These are phyloP conservation scores for Excalfactoria chinensis DNA, from an alignment of 2,113 vertebrate genomes.

Conservation along the genomic window DNA sequence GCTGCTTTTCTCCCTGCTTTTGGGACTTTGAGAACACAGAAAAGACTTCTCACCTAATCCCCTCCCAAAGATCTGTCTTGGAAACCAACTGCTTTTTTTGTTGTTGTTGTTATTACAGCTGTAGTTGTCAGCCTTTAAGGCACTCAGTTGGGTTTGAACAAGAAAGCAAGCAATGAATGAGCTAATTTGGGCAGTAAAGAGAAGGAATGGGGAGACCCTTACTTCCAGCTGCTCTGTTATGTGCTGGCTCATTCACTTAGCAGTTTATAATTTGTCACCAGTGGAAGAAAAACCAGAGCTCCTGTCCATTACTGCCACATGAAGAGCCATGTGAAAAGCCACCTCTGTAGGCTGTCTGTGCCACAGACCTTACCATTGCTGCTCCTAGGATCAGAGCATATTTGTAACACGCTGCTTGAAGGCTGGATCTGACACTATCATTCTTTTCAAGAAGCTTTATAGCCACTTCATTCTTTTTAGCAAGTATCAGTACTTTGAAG, in stretches of 20 bases:
- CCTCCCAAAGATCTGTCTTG: neutral
- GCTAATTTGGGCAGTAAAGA: neutral
- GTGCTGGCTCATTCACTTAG: neutral
- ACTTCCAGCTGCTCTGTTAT: slow-evolving; percentile 20
- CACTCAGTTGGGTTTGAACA: neutral
- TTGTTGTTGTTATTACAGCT: neutral
- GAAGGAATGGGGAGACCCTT: neutral
- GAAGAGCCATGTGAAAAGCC: neutral
- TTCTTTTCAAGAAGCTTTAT: neutral
- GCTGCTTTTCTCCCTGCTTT: neutral
- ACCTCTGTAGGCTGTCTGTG: neutral
- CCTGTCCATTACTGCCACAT: neutral
- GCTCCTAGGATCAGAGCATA: neutral
- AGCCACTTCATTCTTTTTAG: slow-evolving; percentile 1
- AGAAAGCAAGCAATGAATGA: neutral
- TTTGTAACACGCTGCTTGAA: neutral
- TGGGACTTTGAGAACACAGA: neutral
- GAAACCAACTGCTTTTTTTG: neutral
- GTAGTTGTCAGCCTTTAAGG: neutral
- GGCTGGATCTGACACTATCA: neutral
- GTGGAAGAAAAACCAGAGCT: slow-evolving; percentile 20
- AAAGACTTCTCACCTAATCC: neutral
- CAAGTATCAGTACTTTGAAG: slow-evolving; percentile 4
- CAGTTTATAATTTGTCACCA: slow-evolving; percentile 26
- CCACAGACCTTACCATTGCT: neutral